Conservation (phyloP, 1,140 invertebrate species). For the Gryon sp. region DNA sequence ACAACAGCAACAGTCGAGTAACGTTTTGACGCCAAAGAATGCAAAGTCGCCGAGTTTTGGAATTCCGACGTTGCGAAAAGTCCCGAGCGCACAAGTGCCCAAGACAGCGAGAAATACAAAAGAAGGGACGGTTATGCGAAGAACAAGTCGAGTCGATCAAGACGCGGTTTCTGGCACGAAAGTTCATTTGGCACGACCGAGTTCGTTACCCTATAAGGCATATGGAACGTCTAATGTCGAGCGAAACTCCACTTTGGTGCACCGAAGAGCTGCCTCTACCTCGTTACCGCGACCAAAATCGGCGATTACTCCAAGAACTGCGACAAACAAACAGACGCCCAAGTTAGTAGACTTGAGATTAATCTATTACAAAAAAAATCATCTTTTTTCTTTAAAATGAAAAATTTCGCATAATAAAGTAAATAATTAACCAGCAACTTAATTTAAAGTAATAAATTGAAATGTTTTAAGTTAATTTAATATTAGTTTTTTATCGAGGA, state of each 20-base stretch:
- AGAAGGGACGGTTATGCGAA: constrained; percentile 63
- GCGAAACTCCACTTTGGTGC: constrained; percentile 78
- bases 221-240: constrained; percentile 76
- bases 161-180: constrained; percentile 73
- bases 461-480: too few relatives aligned
- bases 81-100: constrained; percentile 8
- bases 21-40: constrained; percentile 68
- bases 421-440: too few relatives aligned
- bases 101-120: constrained; percentile 63
- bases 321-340: constrained; percentile 70
- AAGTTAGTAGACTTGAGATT: too few relatives aligned
- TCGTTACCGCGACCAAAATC: constrained; percentile 79
- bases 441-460: too few relatives aligned
- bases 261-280: constrained; percentile 83
- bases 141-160: constrained; percentile 83
- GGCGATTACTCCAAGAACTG: constrained; percentile 69
- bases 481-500: too few relatives aligned
- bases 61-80: constrained; percentile 73
- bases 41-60: constrained; percentile 69
- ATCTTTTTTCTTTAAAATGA: too few relatives aligned
- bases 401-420: too few relatives aligned
- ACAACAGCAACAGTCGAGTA: constrained; percentile 71
- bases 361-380: too few relatives aligned
- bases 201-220: constrained; percentile 84
- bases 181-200: constrained; percentile 78